phyloP scores from a whole-genome alignment of 2,113 vertebrate species.

The Casuarius casuarius region DNA sequence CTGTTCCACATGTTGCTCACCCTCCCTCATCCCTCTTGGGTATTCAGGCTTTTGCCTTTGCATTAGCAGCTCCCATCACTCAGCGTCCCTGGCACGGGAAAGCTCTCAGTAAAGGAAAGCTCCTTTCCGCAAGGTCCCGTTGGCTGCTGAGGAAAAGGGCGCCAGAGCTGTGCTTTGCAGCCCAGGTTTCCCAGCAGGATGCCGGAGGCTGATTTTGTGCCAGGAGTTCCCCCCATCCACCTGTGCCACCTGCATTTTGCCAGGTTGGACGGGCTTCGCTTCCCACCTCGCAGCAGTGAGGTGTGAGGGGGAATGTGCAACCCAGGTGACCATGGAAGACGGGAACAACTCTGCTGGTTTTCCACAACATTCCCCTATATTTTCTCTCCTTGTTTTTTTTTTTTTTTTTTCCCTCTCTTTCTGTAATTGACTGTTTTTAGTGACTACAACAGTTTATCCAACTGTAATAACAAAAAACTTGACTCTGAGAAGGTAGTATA shows the following conservation, averaged over 20 bases:
- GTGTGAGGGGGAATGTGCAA: neutral
- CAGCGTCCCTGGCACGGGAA: neutral
- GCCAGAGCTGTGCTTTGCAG: neutral
- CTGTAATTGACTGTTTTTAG: neutral
- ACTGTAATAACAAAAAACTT: neutral
- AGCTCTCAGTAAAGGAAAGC: neutral
- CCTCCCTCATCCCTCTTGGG: neutral
- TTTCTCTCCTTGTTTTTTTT: neutral
- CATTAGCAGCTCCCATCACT: neutral
- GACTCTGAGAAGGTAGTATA: neutral
- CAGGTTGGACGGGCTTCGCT: neutral
- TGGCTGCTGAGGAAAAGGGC: neutral
- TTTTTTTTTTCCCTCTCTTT: accelerated
- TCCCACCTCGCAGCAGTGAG: neutral
- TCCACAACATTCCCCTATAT: neutral
- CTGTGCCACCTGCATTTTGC: neutral
- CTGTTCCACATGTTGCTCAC: neutral
- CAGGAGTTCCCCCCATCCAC: neutral
- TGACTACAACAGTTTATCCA: neutral
- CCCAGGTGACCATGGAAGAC: neutral
- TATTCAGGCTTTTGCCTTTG: neutral
- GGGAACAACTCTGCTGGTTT: neutral
- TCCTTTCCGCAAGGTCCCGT: accelerated
- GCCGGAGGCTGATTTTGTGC: neutral
- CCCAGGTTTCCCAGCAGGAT: neutral